Conservation (phyloP, 2,797 vertebrate genomes). For the Cheirogaleus major region DNA sequence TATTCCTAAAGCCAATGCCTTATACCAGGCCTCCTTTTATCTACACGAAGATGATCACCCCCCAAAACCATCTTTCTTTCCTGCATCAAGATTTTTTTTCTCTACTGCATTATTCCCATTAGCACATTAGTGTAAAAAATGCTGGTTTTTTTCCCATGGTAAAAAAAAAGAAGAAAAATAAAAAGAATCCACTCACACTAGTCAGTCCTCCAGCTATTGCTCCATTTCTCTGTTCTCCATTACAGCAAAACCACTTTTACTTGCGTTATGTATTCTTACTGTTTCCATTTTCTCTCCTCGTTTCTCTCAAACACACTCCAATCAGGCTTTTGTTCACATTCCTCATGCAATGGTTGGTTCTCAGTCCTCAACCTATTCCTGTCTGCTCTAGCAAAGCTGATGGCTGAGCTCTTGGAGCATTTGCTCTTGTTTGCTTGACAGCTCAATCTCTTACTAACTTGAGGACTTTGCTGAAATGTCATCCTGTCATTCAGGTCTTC, state of each 20-base stretch:
- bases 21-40: background rate
- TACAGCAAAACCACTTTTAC: background rate
- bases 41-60: background rate
- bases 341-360: background rate
- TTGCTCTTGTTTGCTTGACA: background rate
- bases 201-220: background rate
- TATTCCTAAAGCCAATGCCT: background rate
- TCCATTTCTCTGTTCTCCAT: background rate
- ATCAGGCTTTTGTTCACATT: background rate
- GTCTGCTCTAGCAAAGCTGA: background rate
- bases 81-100: background rate
- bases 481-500: background rate
- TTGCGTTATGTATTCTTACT: background rate
- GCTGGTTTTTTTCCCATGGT: background rate
- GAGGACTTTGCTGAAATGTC: conserved; percentile 8
- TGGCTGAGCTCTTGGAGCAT: background rate
- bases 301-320: background rate
- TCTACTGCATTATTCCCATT: background rate
- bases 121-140: background rate
- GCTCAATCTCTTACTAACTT: background rate
- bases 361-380: background rate
- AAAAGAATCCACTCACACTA: background rate
- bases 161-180: background rate
- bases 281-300: background rate
- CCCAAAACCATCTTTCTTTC: background rate